These are phyloP conservation scores for Leptinotarsa undecemlineata DNA, from an alignment of 1,140 invertebrate genomes.

Conservation along the genomic window DNA sequence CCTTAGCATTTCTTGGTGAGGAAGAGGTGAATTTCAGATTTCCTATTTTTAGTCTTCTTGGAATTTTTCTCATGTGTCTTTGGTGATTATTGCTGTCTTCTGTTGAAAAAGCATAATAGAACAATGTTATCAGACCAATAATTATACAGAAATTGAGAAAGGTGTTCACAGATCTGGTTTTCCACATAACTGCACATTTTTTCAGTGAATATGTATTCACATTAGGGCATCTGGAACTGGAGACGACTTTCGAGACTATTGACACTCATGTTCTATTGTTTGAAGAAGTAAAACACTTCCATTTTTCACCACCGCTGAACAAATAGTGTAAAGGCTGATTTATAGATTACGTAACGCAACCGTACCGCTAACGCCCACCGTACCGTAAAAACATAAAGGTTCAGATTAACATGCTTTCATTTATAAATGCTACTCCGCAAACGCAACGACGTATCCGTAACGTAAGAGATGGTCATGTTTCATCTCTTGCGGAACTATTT, in stretches of 20 bases:
- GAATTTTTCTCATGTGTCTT: conserved; percentile 16
- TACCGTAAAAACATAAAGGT: too few species aligned
- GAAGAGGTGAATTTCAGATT: not conserved
- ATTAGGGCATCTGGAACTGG: not conserved
- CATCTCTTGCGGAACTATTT: too few species aligned
- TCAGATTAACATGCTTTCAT: too few species aligned
- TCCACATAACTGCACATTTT: conserved; percentile 27
- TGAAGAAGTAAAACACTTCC: conserved; percentile 11
- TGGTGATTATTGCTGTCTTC: conserved; percentile 18
- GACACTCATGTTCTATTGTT: conserved; percentile 16
- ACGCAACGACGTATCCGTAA: too few species aligned
- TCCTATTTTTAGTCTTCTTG: conserved; percentile 17
- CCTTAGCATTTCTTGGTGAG: conserved; percentile 23
- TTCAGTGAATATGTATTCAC: not conserved
- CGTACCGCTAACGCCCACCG: too few species aligned
- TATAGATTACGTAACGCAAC: too few species aligned
- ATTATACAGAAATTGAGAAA: conserved; percentile 27
- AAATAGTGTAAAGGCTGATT: conserved; percentile 5
- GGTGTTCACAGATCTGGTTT: conserved; percentile 15
- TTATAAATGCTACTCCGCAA: too few species aligned
- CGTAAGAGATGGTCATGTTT: too few species aligned
- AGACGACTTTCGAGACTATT: not conserved
- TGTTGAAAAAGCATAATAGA: conserved; percentile 25
- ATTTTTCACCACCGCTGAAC: conserved; percentile 10
- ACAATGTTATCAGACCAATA: conserved; percentile 12